Percentiles rank a stretch among this genome's conserved stretches.
phyloP scores from a whole-genome alignment of 2,888 invertebrate genomes.

The Melanostoma scalare region DNA sequence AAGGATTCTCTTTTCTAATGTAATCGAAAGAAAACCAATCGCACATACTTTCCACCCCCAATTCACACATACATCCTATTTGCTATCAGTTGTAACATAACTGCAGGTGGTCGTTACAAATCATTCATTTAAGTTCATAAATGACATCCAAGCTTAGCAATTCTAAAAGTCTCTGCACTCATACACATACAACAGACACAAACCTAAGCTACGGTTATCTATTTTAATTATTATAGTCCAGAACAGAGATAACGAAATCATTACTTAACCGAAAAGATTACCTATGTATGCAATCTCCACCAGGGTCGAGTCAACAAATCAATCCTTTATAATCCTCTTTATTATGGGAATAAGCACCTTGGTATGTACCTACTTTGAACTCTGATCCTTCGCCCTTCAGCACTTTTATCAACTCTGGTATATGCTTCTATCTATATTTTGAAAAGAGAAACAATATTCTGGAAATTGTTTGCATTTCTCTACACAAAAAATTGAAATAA shows the following conservation, averaged over 20 bases:
- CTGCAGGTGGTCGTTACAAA: no score
- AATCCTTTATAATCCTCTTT: slow-evolving; percentile 25
- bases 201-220: background rate
- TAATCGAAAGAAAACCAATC: no score
- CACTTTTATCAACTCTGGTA: background rate
- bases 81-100: no score
- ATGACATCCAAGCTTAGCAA: no score
- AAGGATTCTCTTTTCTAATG: no score
- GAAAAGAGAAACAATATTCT: slow-evolving; percentile 29
- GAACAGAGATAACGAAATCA: slow-evolving; percentile 20
- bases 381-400: slow-evolving; percentile 13
- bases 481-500: slow-evolving; percentile 11
- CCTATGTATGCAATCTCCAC: background rate
- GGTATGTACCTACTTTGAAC: slow-evolving; percentile 16
- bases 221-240: slow-evolving; percentile 21
- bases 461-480: slow-evolving; percentile 37
- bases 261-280: slow-evolving; percentile 9
- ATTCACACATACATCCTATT: no score
- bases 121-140: no score
- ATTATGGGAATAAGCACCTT: slow-evolving; percentile 37
- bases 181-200: background rate
- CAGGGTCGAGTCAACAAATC: slow-evolving; percentile 30
- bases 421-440: background rate
- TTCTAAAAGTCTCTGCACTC: no score
- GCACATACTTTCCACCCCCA: no score